Evolutionary conservation across 2,113 vertebrate species (phyloP).

Genomic region (Nerophis lumbriciformis): DNA sequence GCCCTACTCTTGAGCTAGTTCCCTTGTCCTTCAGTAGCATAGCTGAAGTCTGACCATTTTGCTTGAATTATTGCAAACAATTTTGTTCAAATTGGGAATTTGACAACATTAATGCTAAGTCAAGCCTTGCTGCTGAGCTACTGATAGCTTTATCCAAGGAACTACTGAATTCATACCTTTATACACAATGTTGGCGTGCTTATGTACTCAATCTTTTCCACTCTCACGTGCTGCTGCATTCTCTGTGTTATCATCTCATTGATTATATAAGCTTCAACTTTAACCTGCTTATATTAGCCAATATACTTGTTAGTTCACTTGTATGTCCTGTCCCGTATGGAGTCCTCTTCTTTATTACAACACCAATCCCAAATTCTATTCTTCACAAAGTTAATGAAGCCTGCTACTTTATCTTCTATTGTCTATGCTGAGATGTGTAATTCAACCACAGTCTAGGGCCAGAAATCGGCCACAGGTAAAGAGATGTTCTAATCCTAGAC

Average conservation of each 20-base stretch:
- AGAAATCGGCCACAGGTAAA: conserved; percentile 34
- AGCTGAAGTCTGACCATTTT: too few relatives aligned
- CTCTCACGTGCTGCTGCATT: conserved; percentile 21
- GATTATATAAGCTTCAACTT: conserved; percentile 10
- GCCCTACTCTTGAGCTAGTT: too few relatives aligned
- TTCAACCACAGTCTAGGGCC: conserved; percentile 12
- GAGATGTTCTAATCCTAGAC: conserved; percentile 7
- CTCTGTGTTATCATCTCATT: conserved; percentile 3
- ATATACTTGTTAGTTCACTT: neutral
- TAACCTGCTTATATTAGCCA: conserved; percentile 6
- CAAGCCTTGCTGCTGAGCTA: too few relatives aligned
- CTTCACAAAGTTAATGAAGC: neutral
- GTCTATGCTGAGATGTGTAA: conserved; percentile 1
- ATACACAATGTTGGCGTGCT: neutral
- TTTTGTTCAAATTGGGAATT: too few relatives aligned
- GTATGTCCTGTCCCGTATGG: neutral
- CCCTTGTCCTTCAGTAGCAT: too few relatives aligned
- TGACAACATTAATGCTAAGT: too few relatives aligned
- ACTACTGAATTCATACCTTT: too few relatives aligned
- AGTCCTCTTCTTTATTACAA: neutral
- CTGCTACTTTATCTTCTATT: neutral
- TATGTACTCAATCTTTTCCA: conserved; percentile 3
- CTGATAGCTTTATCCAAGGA: too few relatives aligned
- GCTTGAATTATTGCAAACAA: too few relatives aligned
- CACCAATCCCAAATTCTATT: conserved; percentile 4